Base-by-base conservation (phyloP, 2,113 vertebrate species). In the Amphilophus citrinellus region DNA sequence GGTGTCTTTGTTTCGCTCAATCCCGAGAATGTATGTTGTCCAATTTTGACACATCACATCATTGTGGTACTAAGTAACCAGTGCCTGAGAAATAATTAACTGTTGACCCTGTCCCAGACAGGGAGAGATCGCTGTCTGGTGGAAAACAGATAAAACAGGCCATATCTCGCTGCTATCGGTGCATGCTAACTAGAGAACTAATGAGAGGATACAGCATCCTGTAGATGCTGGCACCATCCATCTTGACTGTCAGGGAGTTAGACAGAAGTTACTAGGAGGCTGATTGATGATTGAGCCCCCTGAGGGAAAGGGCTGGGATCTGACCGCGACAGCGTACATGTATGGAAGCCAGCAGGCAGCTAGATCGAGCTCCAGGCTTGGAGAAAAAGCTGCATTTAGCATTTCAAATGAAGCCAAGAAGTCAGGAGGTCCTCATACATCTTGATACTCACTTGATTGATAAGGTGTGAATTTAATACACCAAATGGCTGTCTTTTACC, bases 211-310 rank as follows among this genome's bases (percentile, higher is more conserved):
- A 87, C 88, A 87, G 88, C 91, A 85, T 93, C 85, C 88, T 93
- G 84, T 85, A 93, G 87, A 84, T 32, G 65, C 85, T 57, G 89
- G 84, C 81, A 47, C 86, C 93, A 96, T 96, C 94, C 92, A 91
- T 96, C 95, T 94, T 57, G 47, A 77, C 93, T 92, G 95, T 95
- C 95, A 95, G 84, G 77, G 90, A 94, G 83, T 88, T 80, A 85
- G 94, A 96, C 95, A 95, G 93, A 94, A 95, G 94, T 95, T 94
- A 91, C 95, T 92, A 91, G 89, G 93, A 89, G 90, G 89, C 88
- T 96, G 96, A 96, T 96, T 92, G 95, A 96, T 96, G 95, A 90
- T 78, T 44, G 76, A 68, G 53, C 61, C 90, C 88, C 88, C 44
- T 17, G 17, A 73, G 87, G 90, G 80, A 84, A 82, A 11, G 79